A percentile compares a stretch with the other conserved stretches of the same genome.
Evolutionary conservation across 1,140 invertebrate species (phyloP).

Genomic region (Sarcophaga bullata): DNA sequence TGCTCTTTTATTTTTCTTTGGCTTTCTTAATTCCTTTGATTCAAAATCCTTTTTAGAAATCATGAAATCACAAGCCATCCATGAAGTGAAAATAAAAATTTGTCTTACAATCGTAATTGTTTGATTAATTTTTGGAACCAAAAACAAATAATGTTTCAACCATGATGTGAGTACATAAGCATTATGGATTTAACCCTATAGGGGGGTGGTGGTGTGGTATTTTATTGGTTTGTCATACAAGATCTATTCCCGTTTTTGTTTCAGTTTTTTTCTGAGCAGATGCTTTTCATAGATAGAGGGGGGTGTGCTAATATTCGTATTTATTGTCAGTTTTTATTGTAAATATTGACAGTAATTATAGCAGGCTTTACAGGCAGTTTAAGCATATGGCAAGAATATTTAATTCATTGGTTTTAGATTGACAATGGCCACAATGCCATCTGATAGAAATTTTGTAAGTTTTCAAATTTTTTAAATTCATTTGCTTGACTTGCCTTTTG

Average conservation of each 20-base stretch:
- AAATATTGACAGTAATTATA: conserved; percentile 34
- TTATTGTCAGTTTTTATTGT: conserved; percentile 6
- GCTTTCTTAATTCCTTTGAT: neutral
- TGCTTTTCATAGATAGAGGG: neutral
- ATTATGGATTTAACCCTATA: neutral
- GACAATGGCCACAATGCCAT: too few species aligned
- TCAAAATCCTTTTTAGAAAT: neutral
- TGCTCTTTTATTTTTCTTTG: conserved; percentile 22
- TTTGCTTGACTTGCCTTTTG: too few species aligned
- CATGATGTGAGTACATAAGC: neutral
- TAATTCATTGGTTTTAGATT: neutral
- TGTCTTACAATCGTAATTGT: conserved; percentile 38
- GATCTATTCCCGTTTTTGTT: neutral
- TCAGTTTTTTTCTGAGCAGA: conserved; percentile 4
- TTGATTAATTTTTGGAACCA: conserved; percentile 1
- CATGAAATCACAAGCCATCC: neutral
- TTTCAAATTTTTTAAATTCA: too few species aligned
- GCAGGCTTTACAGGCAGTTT: neutral
- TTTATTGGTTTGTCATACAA: conserved; percentile 25
- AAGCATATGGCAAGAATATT: conserved; percentile 27
- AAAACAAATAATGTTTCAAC: neutral
- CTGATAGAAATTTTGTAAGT: too few species aligned
- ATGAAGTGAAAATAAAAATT: conserved; percentile 1
- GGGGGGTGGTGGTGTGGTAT: neutral
- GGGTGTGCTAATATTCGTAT: neutral